Conservation (phyloP, 2,113 vertebrate species). For the Menura novaehollandiae region DNA sequence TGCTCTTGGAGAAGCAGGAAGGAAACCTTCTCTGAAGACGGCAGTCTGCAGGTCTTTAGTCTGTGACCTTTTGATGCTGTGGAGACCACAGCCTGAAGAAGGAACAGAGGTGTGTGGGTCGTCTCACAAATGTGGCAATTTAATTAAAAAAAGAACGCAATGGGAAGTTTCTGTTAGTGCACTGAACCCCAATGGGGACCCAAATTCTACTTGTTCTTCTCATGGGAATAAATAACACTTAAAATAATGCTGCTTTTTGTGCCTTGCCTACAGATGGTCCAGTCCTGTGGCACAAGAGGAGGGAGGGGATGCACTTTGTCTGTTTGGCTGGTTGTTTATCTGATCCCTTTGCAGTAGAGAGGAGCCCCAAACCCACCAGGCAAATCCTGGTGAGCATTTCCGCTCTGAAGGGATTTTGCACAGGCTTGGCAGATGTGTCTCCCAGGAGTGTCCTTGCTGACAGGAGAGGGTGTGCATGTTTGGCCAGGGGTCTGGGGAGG, state of each 20-base stretch:
- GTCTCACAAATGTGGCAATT: not conserved
- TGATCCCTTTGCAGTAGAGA: not conserved
- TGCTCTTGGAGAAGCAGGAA: not conserved
- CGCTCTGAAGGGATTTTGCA: not conserved
- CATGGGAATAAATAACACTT: not conserved
- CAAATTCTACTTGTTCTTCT: not conserved
- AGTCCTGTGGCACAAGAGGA: not conserved
- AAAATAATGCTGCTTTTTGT: not conserved
- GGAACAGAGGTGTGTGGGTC: not conserved
- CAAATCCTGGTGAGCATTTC: not conserved
- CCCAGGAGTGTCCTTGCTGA: not conserved
- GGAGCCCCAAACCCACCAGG: not conserved
- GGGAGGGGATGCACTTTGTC: not conserved
- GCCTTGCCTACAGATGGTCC: not conserved
- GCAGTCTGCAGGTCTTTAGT: not conserved
- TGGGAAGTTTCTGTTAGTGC: not conserved
- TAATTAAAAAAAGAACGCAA: not conserved
- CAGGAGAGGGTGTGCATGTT: not conserved
- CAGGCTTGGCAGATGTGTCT: not conserved
- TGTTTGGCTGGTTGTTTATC: not conserved
- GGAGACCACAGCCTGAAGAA: not conserved
- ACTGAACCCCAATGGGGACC: not conserved
- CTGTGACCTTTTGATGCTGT: not conserved
- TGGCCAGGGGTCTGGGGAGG: not conserved
- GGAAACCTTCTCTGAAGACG: not conserved